phyloP scores from a whole-genome alignment of 2,113 vertebrate species.

The Thryonomys swinderianus region DNA sequence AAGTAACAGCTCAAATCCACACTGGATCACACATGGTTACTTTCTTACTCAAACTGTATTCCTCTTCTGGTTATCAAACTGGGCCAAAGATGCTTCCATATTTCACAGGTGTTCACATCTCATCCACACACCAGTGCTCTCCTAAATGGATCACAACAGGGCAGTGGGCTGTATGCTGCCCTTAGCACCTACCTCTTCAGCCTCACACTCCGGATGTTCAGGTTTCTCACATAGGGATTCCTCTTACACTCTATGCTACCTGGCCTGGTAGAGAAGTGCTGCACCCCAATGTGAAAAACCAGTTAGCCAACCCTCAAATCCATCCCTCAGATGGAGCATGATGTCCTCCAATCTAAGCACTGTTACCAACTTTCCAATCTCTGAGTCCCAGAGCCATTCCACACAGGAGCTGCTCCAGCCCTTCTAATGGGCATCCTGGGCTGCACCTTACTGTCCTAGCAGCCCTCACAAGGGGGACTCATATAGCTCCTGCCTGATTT shows the following conservation, averaged over 20 bases:
- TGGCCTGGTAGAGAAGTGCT: background rate
- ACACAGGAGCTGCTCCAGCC: background rate
- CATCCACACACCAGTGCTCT: background rate
- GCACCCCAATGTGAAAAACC: no score
- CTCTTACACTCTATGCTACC: background rate
- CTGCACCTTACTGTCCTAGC: background rate
- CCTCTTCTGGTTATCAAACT: background rate
- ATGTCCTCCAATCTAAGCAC: background rate
- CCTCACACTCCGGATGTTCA: background rate
- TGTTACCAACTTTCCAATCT: background rate
- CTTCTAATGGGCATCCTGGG: background rate
- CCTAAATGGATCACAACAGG: background rate
- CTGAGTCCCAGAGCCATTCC: background rate
- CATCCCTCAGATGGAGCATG: background rate
- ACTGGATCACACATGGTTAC: background rate
- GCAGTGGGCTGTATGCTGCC: background rate
- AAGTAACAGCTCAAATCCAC: background rate
- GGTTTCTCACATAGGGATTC: background rate
- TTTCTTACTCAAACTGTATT: background rate
- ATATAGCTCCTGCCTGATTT: background rate
- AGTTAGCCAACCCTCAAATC: background rate
- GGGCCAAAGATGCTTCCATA: background rate
- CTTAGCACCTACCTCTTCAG: background rate
- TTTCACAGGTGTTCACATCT: background rate
- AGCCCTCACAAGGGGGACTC: background rate